phyloP scores from a whole-genome alignment of 2,888 invertebrate genomes.

The Unio delphinus region DNA sequence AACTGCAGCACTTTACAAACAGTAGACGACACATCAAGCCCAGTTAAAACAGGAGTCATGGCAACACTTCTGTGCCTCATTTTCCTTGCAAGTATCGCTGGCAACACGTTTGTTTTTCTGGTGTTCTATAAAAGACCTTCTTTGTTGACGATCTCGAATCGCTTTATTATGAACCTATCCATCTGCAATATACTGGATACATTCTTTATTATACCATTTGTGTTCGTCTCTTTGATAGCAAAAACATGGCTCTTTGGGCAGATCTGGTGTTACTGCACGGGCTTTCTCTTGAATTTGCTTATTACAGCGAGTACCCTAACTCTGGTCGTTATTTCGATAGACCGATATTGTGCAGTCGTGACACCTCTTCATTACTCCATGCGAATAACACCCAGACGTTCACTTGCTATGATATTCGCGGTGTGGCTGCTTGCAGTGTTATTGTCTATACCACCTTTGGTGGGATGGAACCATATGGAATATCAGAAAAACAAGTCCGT shows the following conservation, averaged over 20 bases:
- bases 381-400: conserved; percentile 72
- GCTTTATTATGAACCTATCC: conserved; percentile 76
- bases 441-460: conserved; percentile 70
- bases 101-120: conserved; percentile 82
- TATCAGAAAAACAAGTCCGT: conserved; percentile 60
- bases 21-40: no score
- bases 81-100: conserved; percentile 76
- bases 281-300: conserved; percentile 77
- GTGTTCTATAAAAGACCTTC: conserved; percentile 83
- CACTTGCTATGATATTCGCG: conserved; percentile 70
- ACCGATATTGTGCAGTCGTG: conserved; percentile 80
- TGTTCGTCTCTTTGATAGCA: conserved; percentile 69
- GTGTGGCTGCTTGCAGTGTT: conserved; percentile 71
- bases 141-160: conserved; percentile 84
- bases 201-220: conserved; percentile 72
- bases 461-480: conserved; percentile 62
- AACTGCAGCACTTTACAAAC: no score
- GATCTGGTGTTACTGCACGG: conserved; percentile 75
- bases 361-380: conserved; percentile 79
- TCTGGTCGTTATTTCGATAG: conserved; percentile 78
- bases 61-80: conserved; percentile 45
- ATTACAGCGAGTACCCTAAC: conserved; percentile 78
- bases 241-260: conserved; percentile 61
- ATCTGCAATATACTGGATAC: conserved; percentile 73
- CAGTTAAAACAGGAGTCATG: conserved; percentile 38